phyloP scores from a whole-genome alignment of 2,797 vertebrate genomes.

The Pelobates cultripes region DNA sequence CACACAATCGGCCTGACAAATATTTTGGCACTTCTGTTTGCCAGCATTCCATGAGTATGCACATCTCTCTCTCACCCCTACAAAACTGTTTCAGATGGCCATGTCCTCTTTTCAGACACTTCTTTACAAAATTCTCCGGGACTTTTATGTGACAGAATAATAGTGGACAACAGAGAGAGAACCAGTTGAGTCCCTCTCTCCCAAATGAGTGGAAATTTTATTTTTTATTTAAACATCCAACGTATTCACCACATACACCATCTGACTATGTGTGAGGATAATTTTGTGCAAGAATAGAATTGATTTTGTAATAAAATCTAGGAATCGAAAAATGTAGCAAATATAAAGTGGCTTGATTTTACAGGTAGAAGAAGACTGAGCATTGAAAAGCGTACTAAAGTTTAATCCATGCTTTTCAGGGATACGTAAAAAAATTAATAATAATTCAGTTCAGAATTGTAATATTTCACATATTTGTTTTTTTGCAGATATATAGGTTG shows the following conservation, averaged over 20 bases:
- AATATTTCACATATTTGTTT: too few relatives aligned
- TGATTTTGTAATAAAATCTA: too few relatives aligned
- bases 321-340: too few relatives aligned
- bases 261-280: too few relatives aligned
- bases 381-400: too few relatives aligned
- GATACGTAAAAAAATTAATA: too few relatives aligned
- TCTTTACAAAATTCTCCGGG: constrained; percentile 26
- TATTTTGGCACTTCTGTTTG: constrained; percentile 53
- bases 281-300: too few relatives aligned
- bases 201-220: neutral
- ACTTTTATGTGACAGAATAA: constrained; percentile 41
- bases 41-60: constrained; percentile 49
- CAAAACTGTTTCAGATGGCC: constrained; percentile 36
- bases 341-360: too few relatives aligned
- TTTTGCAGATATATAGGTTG: too few relatives aligned
- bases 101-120: constrained; percentile 40
- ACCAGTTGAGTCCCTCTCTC: neutral
- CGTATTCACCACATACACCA: neutral
- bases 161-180: constrained; percentile 21
- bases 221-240: neutral
- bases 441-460: too few relatives aligned
- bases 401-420: too few relatives aligned
- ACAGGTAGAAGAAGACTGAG: too few relatives aligned
- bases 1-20: constrained; percentile 58
- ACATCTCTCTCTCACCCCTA: constrained; percentile 25